Conservation (phyloP, 1,140 invertebrate genomes). For the Ridgeia piscesae region DNA sequence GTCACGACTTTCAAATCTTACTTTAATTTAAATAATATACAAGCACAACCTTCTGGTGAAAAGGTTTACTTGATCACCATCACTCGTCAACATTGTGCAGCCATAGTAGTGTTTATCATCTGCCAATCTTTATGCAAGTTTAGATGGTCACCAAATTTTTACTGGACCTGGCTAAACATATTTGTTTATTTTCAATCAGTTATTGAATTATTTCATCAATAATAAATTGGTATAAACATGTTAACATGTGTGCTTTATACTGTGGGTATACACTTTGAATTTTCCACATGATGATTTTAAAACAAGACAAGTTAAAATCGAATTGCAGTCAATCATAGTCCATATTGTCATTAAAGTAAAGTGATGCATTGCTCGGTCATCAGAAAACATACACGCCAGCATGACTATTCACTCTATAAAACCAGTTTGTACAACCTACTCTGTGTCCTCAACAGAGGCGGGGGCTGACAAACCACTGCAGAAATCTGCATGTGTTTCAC, state of each 20-base stretch:
- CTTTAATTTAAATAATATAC: too few species aligned
- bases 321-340: background rate
- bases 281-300: background rate
- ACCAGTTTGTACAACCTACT: background rate
- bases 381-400: background rate
- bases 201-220: background rate
- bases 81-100: too few species aligned
- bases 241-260: background rate
- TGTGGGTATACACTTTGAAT: background rate
- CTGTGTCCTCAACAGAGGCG: background rate
- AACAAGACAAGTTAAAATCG: background rate
- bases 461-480: background rate
- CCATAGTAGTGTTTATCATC: too few species aligned
- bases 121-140: too few species aligned
- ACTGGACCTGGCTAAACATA: background rate
- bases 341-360: background rate
- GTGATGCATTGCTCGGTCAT: background rate
- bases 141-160: background rate
- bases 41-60: too few species aligned
- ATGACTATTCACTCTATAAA: background rate
- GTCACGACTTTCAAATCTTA: too few species aligned
- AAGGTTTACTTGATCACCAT: too few species aligned
- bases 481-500: background rate
- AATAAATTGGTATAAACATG: background rate
- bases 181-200: background rate